Conservation (phyloP, 2,797 vertebrate genomes). For the Syndactyla subalaris region DNA sequence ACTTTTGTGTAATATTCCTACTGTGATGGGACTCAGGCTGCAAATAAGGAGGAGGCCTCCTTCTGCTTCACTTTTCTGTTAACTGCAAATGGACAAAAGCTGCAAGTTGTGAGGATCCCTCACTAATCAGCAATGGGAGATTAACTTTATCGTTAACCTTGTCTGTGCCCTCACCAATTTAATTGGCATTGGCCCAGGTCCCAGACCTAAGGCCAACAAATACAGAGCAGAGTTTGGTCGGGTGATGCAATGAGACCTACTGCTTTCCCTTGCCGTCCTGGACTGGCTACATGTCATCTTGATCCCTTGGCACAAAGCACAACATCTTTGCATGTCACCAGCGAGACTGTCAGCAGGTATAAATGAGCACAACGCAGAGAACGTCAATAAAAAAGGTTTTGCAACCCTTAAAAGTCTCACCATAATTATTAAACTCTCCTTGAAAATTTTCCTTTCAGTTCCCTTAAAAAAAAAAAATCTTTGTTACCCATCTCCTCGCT, state of each 20-base stretch:
- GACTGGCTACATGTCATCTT: not conserved
- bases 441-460: not conserved
- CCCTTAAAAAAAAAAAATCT: not conserved
- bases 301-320: not conserved
- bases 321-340: not conserved
- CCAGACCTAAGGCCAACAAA: slow-evolving; percentile 16
- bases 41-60: not conserved
- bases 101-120: slow-evolving; percentile 18
- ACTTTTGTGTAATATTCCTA: not conserved
- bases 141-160: slow-evolving; percentile 55
- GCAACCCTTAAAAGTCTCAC: not conserved
- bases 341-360: not conserved
- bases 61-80: not conserved
- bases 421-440: not conserved
- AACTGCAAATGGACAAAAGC: slow-evolving; percentile 26
- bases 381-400: not conserved
- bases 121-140: slow-evolving; percentile 29
- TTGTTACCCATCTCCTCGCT: slow-evolving; percentile 15
- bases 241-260: not conserved
- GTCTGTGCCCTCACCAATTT: slow-evolving; percentile 28
- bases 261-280: not conserved
- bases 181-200: slow-evolving; percentile 46
- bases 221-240: not conserved
- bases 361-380: not conserved
- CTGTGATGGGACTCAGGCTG: not conserved